phyloP scores from a whole-genome alignment of 2,797 vertebrate species.

The Mormyrops boulengeri region DNA sequence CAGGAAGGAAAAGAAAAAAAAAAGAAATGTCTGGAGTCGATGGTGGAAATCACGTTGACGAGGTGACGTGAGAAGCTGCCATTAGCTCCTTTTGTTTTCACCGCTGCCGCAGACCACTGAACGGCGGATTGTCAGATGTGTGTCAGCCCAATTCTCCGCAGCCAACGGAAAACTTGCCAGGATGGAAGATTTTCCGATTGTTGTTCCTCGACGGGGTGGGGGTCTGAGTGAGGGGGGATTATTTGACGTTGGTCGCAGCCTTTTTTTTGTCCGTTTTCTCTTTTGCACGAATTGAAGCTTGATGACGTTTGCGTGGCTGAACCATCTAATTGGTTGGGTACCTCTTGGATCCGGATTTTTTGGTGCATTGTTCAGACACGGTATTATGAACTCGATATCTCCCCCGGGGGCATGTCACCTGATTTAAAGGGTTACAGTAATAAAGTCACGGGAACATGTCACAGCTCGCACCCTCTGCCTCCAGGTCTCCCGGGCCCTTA shows the following conservation, averaged over 20 bases:
- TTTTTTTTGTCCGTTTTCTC: background rate
- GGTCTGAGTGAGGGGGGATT: background rate
- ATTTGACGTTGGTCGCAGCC: background rate
- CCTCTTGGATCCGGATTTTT: background rate
- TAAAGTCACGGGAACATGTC: background rate
- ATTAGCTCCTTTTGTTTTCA: background rate
- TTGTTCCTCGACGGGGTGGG: background rate
- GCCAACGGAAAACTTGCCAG: background rate
- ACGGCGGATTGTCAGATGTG: background rate
- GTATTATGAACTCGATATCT: background rate
- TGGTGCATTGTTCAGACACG: background rate
- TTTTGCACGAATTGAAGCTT: background rate
- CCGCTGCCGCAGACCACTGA: background rate
- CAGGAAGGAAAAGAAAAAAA: background rate
- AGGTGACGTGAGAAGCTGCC: background rate
- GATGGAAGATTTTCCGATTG: background rate
- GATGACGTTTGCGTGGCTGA: background rate
- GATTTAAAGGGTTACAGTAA: background rate
- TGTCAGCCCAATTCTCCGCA: background rate
- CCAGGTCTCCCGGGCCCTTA: background rate
- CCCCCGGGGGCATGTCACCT: background rate
- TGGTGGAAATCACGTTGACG: background rate
- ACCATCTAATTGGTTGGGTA: background rate
- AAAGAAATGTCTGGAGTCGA: background rate
- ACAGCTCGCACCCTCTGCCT: background rate